Conservation (phyloP, 2,888 invertebrate genomes). For the Drosophila sordidapex region DNA sequence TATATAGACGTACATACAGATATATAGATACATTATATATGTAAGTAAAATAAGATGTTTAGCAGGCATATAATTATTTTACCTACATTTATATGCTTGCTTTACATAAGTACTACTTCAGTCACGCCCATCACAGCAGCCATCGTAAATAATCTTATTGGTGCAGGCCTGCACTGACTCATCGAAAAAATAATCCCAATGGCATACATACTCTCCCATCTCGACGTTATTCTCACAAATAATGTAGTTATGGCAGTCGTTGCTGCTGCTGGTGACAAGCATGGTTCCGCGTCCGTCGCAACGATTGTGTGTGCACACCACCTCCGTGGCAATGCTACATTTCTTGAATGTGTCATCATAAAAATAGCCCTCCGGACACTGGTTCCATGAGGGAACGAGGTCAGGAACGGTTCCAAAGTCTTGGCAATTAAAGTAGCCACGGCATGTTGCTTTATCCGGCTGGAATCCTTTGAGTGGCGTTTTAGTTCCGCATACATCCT, state of each 20-base stretch:
- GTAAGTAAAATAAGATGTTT: background rate
- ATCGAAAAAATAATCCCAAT: slow-evolving; percentile 76
- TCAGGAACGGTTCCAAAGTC: slow-evolving; percentile 56
- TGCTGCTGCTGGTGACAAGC: slow-evolving; percentile 66
- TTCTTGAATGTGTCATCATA: slow-evolving; percentile 50
- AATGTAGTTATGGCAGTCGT: slow-evolving; percentile 76
- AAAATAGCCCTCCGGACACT: slow-evolving; percentile 74
- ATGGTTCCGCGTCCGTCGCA: slow-evolving; percentile 80
- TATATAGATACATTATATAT: background rate
- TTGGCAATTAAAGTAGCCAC: slow-evolving; percentile 77
- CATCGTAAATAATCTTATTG: slow-evolving; percentile 60
- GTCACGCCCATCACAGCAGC: slow-evolving; percentile 69
- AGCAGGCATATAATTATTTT: background rate
- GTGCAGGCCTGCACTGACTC: slow-evolving; percentile 70
- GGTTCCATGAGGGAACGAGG: slow-evolving; percentile 72
- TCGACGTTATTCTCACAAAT: slow-evolving; percentile 60
- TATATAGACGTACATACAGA: background rate
- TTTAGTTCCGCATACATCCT: slow-evolving; percentile 46
- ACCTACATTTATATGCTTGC: background rate
- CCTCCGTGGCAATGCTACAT: slow-evolving; percentile 60
- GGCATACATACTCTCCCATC: slow-evolving; percentile 56
- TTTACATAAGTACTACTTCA: slow-evolving; percentile 16
- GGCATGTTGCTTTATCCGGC: slow-evolving; percentile 73
- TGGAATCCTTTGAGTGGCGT: slow-evolving; percentile 30
- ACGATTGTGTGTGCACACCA: slow-evolving; percentile 74